Evolutionary conservation across 2,113 vertebrate species (phyloP), one percentile per base, ranked within the genome.

Genomic region (Neogobius melanostomus): DNA sequence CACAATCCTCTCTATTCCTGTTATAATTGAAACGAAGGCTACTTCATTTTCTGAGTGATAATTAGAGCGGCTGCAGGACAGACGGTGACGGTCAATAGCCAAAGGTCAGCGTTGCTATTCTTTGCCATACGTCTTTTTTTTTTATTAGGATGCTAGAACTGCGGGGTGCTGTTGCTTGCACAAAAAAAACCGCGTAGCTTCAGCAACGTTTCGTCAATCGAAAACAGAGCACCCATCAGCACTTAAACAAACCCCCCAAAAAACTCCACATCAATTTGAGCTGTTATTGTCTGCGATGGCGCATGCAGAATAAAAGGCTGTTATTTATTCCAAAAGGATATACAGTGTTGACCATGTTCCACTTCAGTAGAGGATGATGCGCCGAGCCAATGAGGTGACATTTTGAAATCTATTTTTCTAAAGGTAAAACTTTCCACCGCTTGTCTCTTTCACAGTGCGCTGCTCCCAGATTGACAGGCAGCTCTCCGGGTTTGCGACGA

Each of bases 341-440:
- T 67, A 85, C 79, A 81, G 7, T 78, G 75, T 83, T 76, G 83
- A 85, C 82, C 78, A 64, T 72, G 81, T 86, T 90, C 79, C 84
- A 85, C 82, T 84, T 81, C 77, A 84, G 68, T 71, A 69, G 80
- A 82, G 53, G 69, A 71, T 42, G 68, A 78, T 51, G 75, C 80
- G 16, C 69, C 65, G 36, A 52, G 44, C 68, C 43, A 65, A 76
- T 73, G 87, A 84, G 77, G 79, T 90, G 89, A 90, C 86, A 90
- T 88, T 90, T 87, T 84, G 76, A 89, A 90, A 88, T 85, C 81
- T 75, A 85, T 90, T 91, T 90, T 76, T 85, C 86, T 75, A 70
- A 83, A 72, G 68, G 76, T 77, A 80, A 88, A 87, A 91, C 82
- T 90, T 90, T 87, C 85, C 72, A 75, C 61, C 78, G 57, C 85